phyloP scores from a whole-genome alignment of 92 coral and sea anemone genomes.

The Bergia sp. region DNA sequence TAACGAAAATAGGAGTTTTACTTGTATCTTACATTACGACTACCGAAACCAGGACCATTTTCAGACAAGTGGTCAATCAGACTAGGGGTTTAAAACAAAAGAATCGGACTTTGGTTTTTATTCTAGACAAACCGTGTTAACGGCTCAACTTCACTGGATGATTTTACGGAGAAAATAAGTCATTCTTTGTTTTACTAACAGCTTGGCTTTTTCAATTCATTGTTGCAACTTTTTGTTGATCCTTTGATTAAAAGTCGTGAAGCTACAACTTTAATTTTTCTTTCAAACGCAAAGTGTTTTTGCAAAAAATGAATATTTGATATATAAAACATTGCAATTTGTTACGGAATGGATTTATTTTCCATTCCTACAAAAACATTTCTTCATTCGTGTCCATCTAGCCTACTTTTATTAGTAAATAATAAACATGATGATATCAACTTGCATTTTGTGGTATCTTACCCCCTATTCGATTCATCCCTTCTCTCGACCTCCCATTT shows the following conservation, averaged over 20 bases:
- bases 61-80: too few relatives aligned
- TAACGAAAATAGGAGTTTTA: too few relatives aligned
- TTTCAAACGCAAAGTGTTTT: slow-evolving; percentile 4
- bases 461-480: not conserved
- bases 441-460: not conserved
- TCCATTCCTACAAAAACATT: not conserved
- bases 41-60: too few relatives aligned
- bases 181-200: not conserved
- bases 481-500: not conserved
- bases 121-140: not conserved
- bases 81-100: too few relatives aligned
- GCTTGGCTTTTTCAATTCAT: not conserved
- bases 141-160: not conserved
- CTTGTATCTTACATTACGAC: too few relatives aligned
- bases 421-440: not conserved
- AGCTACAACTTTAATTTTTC: not conserved
- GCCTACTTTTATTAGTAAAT: not conserved
- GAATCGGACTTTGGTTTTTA: not conserved
- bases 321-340: not conserved
- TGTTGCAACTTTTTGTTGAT: not conserved
- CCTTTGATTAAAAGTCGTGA: not conserved
- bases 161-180: not conserved
- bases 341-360: not conserved
- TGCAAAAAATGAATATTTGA: not conserved
- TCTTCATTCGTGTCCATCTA: too few relatives aligned